Evolutionary conservation across 2,888 invertebrate species (phyloP), one percentile per base, ranked within the genome.

Genomic region (Pimpla rufipes): DNA sequence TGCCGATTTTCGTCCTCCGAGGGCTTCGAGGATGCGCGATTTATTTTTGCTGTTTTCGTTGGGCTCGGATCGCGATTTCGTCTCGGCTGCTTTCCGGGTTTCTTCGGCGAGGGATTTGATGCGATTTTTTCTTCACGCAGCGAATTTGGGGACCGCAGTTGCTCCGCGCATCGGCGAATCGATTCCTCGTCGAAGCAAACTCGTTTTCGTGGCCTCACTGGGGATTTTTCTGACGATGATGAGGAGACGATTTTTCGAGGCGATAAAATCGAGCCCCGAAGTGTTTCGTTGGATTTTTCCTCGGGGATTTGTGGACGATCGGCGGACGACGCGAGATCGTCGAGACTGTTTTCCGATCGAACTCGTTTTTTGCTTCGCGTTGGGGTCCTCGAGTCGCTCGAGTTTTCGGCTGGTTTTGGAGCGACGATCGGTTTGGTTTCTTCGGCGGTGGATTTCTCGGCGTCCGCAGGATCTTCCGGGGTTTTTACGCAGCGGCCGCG

Each of bases 101-200:
- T 73, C n/a, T 18, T 81, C 2, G 40, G 29, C 5, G 45, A n/a
- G n/a, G n/a, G 35, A 11, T 23, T 0, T 7, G n/a, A 10, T 0
- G 18, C 18, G 11, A 47, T 52, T 23, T 47, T 18, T 2, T 66
- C 40, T 1, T 37, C 40, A n/a, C 18, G 10, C 6, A 23, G 13
- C n/a, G 10, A 11, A n/a, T 71, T 47, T 7, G 6, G n/a, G 6
- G 13, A 0, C 23, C 16, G 29, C n/a, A 55, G 16, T 18, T n/a
- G 16, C 3, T 37, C 16, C 11, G 37, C 2, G 21, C 21, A 23
- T 16, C 5, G 37, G 23, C 50, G 59, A 8, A 67, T 62, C 21
- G 73, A 81, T 1, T 62, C 50, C 18, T 67, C 71, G 23, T 76
- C 59, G 47, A 73, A 77, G 42, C 50, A 47, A 21, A 76, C 66